Evolutionary conservation across 1,140 invertebrate genomes (phyloP), one percentile per base, ranked within the genome.

Genomic region (Drosophila bocki): DNA sequence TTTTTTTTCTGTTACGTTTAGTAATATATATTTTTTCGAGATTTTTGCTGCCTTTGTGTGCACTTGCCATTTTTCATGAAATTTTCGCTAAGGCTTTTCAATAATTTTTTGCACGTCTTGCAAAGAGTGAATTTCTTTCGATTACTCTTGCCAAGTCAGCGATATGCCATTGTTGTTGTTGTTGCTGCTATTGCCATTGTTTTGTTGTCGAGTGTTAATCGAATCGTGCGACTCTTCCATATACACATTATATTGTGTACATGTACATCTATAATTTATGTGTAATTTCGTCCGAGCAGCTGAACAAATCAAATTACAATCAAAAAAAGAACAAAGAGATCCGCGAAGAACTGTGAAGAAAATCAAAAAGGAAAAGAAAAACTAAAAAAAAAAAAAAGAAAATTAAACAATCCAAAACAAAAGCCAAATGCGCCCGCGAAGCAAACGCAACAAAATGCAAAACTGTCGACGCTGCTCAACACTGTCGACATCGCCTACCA

Each of bases 381-480:
- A 51, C 41, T 39, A 32, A 50, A 35, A 47, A 39, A 62, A 39
- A 57, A 53, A 53, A 72, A 71, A 83, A n/a, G n/a, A n/a, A 32
- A 2, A 13, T n/a, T 37, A 37, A 62, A 53, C 57, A 44, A 41
- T 13, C 47, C 45, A 75, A 51, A 75, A 58, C 35, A 53, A 77
- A 80, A 80, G 72, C 77, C 80, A 84, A 88, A 88, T 88, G 84
- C 80, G 77, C 80, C 54, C 76, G 68, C 84, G 84, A 76, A 90
- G 65, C 51, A 88, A 88, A 88, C 81, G 78, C 85, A 88, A 84
- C 85, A 88, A 88, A 88, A 88, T 88, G 84, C 85, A 78, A 83
- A 54, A 81, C 62, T 69, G 58, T 80, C 84, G 84, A 78, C 85
- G 70, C 63, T 88, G 65, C 60, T 60, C 74, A 67, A 84, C 69